These are phyloP conservation scores for Melinaea marsaeus DNA, from an alignment of 2,888 invertebrate species.

Conservation along the genomic window DNA sequence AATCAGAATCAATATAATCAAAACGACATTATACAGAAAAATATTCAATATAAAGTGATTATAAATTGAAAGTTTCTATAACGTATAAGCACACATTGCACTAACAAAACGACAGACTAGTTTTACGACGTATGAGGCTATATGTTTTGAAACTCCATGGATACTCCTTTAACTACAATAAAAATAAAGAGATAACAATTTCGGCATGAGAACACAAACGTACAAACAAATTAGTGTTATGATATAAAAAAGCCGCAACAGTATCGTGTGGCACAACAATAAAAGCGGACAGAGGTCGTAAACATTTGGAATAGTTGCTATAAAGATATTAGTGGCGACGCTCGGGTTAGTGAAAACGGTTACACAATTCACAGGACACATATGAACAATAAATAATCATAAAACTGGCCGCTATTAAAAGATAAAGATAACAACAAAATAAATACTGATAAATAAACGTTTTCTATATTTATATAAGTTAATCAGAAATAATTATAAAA, in stretches of 20 bases:
- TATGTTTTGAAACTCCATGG: no score
- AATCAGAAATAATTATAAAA: not conserved
- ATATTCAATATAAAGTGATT: no score
- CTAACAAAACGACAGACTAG: no score
- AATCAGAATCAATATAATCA: not conserved
- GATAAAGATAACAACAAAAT: not conserved
- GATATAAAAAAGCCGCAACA: conserved; percentile 17
- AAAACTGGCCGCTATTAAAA: not conserved
- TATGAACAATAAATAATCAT: conserved; percentile 1
- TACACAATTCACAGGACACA: conserved; percentile 5
- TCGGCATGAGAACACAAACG: conserved; percentile 6
- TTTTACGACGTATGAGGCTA: no score
- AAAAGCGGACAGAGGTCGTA: conserved; percentile 50
- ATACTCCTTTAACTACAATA: not conserved
- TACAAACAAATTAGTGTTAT: conserved; percentile 16
- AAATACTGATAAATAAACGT: not conserved
- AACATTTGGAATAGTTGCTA: conserved; percentile 53
- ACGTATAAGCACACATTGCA: no score
- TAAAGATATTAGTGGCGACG: conserved; percentile 54
- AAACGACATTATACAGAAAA: no score
- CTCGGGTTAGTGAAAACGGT: conserved; percentile 24
- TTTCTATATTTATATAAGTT: not conserved
- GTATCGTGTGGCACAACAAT: conserved; percentile 49
- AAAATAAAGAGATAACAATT: conserved; percentile 13
- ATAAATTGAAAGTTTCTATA: no score